Conservation (phyloP, 1,140 invertebrate genomes). For the Trinorchestia longiramus region DNA sequence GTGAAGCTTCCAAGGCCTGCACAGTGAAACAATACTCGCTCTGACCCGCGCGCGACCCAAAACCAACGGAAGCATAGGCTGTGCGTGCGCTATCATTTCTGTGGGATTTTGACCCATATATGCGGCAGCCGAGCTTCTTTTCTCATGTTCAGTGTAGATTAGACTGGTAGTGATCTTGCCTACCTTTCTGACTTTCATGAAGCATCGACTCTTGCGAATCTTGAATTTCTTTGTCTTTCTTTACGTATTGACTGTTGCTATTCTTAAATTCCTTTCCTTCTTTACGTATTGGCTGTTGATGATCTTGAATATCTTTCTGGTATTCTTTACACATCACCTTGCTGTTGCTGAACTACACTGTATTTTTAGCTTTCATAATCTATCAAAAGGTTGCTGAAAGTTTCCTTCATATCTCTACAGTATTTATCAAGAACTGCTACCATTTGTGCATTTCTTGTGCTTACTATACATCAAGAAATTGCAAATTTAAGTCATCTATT, state of each 20-base stretch:
- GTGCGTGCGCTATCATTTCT: neutral
- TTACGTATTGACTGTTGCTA: too few relatives aligned
- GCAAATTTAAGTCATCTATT: neutral
- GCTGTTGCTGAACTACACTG: neutral
- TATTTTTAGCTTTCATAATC: neutral
- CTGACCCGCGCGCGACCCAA: neutral
- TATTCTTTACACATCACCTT: neutral
- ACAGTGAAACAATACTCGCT: constrained; percentile 9
- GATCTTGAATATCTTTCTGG: too few relatives aligned
- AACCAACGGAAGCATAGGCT: constrained; percentile 27
- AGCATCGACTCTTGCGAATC: too few relatives aligned
- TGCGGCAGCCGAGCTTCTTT: neutral
- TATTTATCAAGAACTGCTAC: neutral
- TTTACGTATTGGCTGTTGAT: too few relatives aligned
- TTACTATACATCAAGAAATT: neutral
- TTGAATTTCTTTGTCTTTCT: too few relatives aligned
- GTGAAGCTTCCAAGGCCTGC: neutral
- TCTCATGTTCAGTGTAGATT: neutral
- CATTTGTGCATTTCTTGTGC: neutral
- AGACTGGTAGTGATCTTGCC: neutral
- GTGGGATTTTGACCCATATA: neutral
- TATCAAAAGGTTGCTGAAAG: too few relatives aligned
- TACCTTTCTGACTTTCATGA: neutral
- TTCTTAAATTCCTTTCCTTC: too few relatives aligned
- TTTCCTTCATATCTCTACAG: neutral